Evolutionary conservation across 1,140 invertebrate species (phyloP).

Genomic region (Bombus impatiens): DNA sequence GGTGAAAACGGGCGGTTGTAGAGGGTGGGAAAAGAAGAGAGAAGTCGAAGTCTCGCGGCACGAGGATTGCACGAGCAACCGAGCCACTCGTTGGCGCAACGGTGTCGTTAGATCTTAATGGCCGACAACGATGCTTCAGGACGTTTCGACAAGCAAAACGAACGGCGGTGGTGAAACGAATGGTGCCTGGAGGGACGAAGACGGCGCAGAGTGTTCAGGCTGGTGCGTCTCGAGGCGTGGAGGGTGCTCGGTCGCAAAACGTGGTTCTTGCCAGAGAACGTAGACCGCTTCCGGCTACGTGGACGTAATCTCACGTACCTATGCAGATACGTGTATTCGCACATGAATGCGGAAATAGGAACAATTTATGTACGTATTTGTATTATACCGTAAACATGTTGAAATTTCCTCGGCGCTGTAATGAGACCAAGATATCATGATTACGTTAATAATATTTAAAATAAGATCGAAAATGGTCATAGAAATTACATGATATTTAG

Average conservation of each 20-base stretch:
- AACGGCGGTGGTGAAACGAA: neutral
- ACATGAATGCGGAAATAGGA: neutral
- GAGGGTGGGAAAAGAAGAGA: neutral
- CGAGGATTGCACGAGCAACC: constrained; percentile 11
- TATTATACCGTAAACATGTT: neutral
- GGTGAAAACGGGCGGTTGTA: neutral
- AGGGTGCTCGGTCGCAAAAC: constrained; percentile 36
- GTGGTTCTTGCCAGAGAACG: neutral
- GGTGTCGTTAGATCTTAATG: constrained; percentile 56
- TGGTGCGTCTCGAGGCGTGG: constrained; percentile 20
- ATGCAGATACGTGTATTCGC: neutral
- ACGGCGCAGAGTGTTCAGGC: neutral
- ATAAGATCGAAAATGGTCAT: neutral
- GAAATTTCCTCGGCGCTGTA: neutral
- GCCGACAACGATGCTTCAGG: constrained; percentile 49
- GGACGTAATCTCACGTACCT: constrained; percentile 5
- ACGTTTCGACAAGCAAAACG: constrained; percentile 54
- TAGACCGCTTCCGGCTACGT: constrained; percentile 5
- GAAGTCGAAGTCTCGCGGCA: constrained; percentile 12
- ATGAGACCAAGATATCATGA: neutral
- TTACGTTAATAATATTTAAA: neutral
- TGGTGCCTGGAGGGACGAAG: neutral
- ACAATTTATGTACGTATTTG: neutral
- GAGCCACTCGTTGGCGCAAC: constrained; percentile 48
- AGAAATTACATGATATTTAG: neutral